A percentile compares a stretch with the other conserved stretches of the same genome.
These are phyloP conservation scores for Scaptomyza cyrtandrae DNA, from an alignment of 2,888 invertebrate genomes.

Conservation along the genomic window DNA sequence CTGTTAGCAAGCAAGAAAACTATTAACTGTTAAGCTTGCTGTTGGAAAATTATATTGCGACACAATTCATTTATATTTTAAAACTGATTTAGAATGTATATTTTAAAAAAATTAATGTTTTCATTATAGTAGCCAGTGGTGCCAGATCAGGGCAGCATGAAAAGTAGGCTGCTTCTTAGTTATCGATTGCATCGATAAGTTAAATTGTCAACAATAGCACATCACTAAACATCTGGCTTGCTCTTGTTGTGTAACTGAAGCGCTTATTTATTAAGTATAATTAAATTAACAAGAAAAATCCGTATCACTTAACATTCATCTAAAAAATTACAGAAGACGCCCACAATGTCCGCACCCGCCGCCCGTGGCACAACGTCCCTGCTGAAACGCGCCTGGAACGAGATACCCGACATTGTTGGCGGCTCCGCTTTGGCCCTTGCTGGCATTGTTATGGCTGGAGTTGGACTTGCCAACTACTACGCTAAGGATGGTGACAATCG, in stretches of 20 bases:
- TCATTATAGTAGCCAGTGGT: neutral
- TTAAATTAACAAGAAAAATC: neutral
- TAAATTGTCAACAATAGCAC: constrained; percentile 4
- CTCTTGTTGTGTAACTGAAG: constrained; percentile 70
- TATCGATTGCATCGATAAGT: constrained; percentile 40
- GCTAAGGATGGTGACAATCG: constrained; percentile 88
- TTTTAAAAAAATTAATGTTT: neutral
- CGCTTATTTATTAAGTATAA: constrained; percentile 59
- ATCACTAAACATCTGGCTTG: constrained; percentile 48
- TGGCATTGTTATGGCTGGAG: constrained; percentile 86
- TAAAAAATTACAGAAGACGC: constrained; percentile 16
- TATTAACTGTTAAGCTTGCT: neutral
- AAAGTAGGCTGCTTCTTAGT: neutral
- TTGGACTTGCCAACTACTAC: constrained; percentile 85
- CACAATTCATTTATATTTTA: too few species aligned
- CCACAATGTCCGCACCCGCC: constrained; percentile 76
- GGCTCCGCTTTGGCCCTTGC: constrained; percentile 86
- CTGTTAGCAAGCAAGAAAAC: constrained; percentile 14
- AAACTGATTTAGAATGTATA: neutral
- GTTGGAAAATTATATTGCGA: too few species aligned
- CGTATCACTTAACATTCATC: neutral
- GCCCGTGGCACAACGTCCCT: constrained; percentile 78
- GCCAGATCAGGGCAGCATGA: neutral
- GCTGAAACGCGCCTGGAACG: constrained; percentile 86
- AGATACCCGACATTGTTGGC: constrained; percentile 90